Conservation (phyloP, 1,140 invertebrate species). For the Zaprionus ghesquierei region DNA sequence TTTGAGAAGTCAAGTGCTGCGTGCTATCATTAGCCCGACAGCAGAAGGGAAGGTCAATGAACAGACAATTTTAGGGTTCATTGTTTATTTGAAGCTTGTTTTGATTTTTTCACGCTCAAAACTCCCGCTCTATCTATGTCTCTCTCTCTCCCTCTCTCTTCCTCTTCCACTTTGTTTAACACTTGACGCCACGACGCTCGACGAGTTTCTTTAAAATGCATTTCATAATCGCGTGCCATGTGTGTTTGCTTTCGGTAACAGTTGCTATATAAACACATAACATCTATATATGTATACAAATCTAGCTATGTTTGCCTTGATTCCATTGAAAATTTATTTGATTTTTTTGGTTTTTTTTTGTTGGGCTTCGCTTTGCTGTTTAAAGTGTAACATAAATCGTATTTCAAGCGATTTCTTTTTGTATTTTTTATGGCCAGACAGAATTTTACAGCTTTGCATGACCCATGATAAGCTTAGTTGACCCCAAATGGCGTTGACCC, state of each 20-base stretch:
- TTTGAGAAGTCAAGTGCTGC: constrained; percentile 23
- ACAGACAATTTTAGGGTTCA: constrained; percentile 62
- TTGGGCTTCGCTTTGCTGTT: constrained; percentile 21
- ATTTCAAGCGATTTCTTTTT: constrained; percentile 22
- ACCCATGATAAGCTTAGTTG: constrained; percentile 20
- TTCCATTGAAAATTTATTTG: constrained; percentile 45
- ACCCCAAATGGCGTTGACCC: not conserved
- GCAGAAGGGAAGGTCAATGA: constrained; percentile 54
- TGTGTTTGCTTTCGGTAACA: constrained; percentile 21
- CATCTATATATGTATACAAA: not conserved
- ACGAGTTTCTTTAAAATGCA: constrained; percentile 27
- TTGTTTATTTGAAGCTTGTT: constrained; percentile 54
- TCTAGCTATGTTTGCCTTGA: constrained; percentile 22
- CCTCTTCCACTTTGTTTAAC: too few species aligned
- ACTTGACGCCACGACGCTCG: not conserved
- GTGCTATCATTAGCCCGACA: constrained; percentile 47
- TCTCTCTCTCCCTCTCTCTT: not conserved
- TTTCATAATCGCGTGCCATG: constrained; percentile 47
- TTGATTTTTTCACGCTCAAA: constrained; percentile 46
- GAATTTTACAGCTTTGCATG: constrained; percentile 15
- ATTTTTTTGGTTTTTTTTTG: constrained; percentile 25
- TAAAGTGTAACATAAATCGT: constrained; percentile 33
- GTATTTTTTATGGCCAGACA: not conserved
- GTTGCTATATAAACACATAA: constrained; percentile 1
- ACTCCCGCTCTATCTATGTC: not conserved